Evolutionary conservation across 2,113 vertebrate species (phyloP), one percentile per base, ranked within the genome.

Genomic region (Heliornis fulica): DNA sequence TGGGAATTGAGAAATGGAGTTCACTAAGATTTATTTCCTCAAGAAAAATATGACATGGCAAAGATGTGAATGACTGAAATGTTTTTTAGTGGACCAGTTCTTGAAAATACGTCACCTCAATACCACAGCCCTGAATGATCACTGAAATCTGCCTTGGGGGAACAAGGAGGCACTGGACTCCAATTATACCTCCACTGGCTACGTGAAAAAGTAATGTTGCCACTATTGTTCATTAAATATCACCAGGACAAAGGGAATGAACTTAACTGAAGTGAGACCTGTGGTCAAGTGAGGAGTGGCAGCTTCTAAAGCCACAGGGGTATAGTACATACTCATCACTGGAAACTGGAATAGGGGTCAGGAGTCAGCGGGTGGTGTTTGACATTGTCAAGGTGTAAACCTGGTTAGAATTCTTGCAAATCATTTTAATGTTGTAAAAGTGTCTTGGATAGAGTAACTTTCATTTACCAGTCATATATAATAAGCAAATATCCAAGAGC

Each of bases 201-300:
- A 14, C 50, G 76, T 36, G 60, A 63, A 46, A 63, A 94, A 54
- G 32, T 79, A 38, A 34, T 31, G 6, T 63, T 96, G 60, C 88
- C 74, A 81, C 15, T 89, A 36, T 54, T 93, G 51, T 93, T 96
- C 48, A 59, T 12, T 87, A 81, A 93, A 88, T 90, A 79, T 38
- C 56, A 94, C 17, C 11, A 84, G 59, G 56, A 36, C 53, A 66
- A 95, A 95, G 56, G 29, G 72, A 96, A 82, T 64, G 5, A 64
- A 76, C 43, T 83, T 94, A 53, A 53, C 15, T 7, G 11, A 68
- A 48, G 40, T 60, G 14, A 66, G 29, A 91, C 50, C 63, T 76
- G 36, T n/a, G 29, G 54, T 64, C 20, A 11, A 11, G 38, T 53
- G 77, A 70, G 69, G n/a, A 83, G 51, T 60, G 26, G 43, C 79